These are phyloP conservation scores for Tyto alba DNA, from an alignment of 2,113 vertebrate species.

Conservation along the genomic window DNA sequence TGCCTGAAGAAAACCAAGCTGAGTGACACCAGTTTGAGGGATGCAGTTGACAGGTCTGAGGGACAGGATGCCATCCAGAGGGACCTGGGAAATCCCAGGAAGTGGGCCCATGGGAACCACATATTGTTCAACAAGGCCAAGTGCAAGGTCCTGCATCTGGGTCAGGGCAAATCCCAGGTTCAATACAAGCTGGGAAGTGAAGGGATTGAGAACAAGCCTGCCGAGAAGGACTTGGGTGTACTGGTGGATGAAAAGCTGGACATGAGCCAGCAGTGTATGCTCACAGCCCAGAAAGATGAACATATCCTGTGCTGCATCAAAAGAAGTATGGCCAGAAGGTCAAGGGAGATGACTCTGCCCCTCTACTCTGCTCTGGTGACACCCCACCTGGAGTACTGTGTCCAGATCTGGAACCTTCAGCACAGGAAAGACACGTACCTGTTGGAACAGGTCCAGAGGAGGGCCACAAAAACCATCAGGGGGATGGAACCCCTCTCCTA, in stretches of 20 bases:
- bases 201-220: neutral
- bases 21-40: neutral
- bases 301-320: neutral
- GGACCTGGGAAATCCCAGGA: neutral
- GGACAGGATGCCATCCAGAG: neutral
- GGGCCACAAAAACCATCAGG: neutral
- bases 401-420: neutral
- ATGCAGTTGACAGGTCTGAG: fast-evolving
- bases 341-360: neutral
- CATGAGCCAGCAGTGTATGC: fast-evolving
- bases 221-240: fast-evolving
- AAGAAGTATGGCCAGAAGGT: neutral
- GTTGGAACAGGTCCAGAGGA: neutral
- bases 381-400: too few species aligned
- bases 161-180: fast-evolving
- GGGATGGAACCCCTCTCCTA: neutral
- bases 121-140: neutral
- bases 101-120: neutral
- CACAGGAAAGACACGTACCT: too few species aligned
- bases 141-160: neutral
- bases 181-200: neutral
- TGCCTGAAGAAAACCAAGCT: neutral
- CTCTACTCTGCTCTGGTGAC: neutral
- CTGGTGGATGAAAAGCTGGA: neutral
- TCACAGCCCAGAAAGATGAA: neutral